These are phyloP conservation scores for Eurois occulta DNA, from an alignment of 2,888 invertebrate genomes.

Conservation along the genomic window DNA sequence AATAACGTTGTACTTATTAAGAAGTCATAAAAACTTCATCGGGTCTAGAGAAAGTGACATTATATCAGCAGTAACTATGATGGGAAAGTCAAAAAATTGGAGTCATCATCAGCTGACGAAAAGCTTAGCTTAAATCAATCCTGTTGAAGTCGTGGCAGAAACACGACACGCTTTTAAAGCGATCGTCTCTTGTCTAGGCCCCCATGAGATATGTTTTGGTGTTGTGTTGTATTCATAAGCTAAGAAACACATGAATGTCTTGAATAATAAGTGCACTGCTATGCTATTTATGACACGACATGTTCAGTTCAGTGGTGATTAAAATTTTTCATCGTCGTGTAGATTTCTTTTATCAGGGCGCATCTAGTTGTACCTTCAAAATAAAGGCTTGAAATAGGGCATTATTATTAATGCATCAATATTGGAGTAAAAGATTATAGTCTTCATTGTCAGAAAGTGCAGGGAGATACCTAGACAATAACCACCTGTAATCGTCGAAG, in stretches of 20 bases:
- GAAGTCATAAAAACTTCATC: not conserved
- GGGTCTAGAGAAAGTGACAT: not conserved
- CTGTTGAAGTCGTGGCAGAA: not conserved
- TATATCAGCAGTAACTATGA: not conserved
- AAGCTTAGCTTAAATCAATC: not conserved
- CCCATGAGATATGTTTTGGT: not conserved
- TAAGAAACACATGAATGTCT: not conserved
- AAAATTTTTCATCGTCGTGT: not conserved
- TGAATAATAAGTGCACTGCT: conserved; percentile 18
- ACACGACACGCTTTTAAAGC: not conserved
- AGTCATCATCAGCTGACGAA: not conserved
- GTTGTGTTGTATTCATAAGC: conserved; percentile 2
- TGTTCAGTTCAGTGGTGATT: not conserved
- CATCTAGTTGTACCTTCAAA: not conserved
- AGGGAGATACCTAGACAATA: not conserved
- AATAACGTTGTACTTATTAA: not conserved
- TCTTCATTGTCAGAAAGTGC: not conserved
- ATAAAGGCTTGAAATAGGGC: not conserved
- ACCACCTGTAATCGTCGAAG: not conserved
- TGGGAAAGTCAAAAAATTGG: not conserved
- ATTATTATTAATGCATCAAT: not conserved
- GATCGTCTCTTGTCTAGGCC: not conserved
- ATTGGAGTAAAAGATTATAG: not conserved
- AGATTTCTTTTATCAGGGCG: not conserved
- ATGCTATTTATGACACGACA: not conserved